Base-by-base conservation (phyloP, 2,888 invertebrate species). In the Nebria brevicollis region DNA sequence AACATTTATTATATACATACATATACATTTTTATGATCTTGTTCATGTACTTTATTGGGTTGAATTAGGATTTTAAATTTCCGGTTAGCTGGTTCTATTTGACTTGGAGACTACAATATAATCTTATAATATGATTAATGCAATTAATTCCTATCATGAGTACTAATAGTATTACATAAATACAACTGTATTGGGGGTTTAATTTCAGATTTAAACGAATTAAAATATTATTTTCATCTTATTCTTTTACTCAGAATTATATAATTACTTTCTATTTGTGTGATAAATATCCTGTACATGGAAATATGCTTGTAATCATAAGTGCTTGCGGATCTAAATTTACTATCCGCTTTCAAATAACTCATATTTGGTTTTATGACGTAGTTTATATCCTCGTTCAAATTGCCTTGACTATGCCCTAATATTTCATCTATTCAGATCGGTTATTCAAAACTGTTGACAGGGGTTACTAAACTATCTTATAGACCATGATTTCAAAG, bases 351-450 rank as follows among this genome's bases (percentile, higher is more conserved):
- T 54, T 54, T 54, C 7, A 54, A 54, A 54, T 54, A 54, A 11
- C 1, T 54, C 54, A 54, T 54, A 34, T 34, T 34, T 34, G 34
- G 34, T 34, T 34, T 34, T 34, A 5, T 65, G 74, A 66, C 79
- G 65, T 74, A 25, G 42, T 43, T 26, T 65, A 75, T 66, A 74
- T 74, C 75, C 75, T 80, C 74, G 75, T 75, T 80, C 75, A 54
- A 70, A 70, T n/a, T 75, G 74, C 80, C 80, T 80, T 80, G 80
- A 80, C 70, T 70, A n/a, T 79, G 74, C 20, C 78, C 79, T 66
- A 72, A 65, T 65, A 65, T n/a, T 65, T 68, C 54, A 13, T 11
- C 8, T 54, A 54, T 7, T 7, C 54, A 11, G 54, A 54, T 54
- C 7, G 8, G 34, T 0, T 34, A 54, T 1, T 54, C 13, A 54